Evolutionary conservation across 2,113 vertebrate species (phyloP), one percentile per base, ranked within the genome.

Genomic region (Grus americana): DNA sequence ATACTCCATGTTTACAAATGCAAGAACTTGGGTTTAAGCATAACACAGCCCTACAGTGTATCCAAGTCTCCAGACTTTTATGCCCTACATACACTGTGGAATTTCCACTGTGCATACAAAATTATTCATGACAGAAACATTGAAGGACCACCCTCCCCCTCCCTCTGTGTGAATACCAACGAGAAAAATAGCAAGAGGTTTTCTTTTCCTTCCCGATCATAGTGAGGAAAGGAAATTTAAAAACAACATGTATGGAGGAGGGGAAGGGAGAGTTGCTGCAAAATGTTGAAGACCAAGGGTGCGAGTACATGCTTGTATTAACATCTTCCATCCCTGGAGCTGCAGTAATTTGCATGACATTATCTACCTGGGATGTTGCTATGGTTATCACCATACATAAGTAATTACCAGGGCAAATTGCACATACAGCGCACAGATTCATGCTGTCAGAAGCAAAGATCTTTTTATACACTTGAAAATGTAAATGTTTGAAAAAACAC

Each of bases 321-420:
- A 94, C 76, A 93, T 92, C 83, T 79, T 92, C 80, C 52, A 82
- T 91, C 90, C 76, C 92, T 47, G 42, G 88, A 97, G 93, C 94
- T 40, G 57, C 91, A 66, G 86, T 55, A 49, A 95, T 94, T 96
- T 97, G 88, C 89, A 80, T 92, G 94, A 87, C 84, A 90, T 95
- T 93, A 93, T 92, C 79, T 96, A 96, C 95, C 92, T 93, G 93
- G 89, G 54, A 58, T 90, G 95, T 98, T 98, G 96, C 98, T 96
- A 97, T 97, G 97, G 97, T 97, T 97, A 97, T 97, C 92, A 68
- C 88, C 88, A 96, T 79, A 93, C 92, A 96, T 96, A 88, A 96
- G 91, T 91, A 97, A 97, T 98, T 97, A 97, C 89, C 89, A 89
- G 92, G 96, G 86, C 94, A 98, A 97, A 96, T 94, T 91, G 93